Percentiles rank a stretch among this genome's conserved stretches.
phyloP scores from a whole-genome alignment of 2,888 invertebrate species.

The Ochlodes sylvanus region DNA sequence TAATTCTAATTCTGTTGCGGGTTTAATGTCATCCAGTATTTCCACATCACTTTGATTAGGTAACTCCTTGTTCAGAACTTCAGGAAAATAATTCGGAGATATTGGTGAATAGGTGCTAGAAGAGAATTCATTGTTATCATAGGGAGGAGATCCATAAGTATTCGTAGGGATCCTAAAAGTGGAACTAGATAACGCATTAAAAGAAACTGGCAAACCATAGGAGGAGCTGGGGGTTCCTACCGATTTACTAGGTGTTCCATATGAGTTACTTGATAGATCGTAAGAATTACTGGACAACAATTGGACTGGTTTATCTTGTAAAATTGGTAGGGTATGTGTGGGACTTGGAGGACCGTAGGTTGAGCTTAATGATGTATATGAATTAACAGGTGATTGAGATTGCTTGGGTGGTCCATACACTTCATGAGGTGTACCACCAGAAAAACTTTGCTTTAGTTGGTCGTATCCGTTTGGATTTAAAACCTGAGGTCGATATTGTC shows the following conservation, averaged over 20 bases:
- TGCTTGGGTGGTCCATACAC: slow-evolving; percentile 65
- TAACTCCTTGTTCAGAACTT: slow-evolving; percentile 58
- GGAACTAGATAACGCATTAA: slow-evolving; percentile 44
- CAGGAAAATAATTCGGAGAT: slow-evolving; percentile 57
- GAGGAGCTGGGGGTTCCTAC: slow-evolving; percentile 47
- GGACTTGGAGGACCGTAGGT: slow-evolving; percentile 63
- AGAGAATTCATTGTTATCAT: slow-evolving; percentile 52
- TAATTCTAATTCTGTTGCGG: slow-evolving; percentile 60
- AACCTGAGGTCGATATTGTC: slow-evolving; percentile 60
- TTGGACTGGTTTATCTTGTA: slow-evolving; percentile 67
- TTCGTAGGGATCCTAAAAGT: slow-evolving; percentile 45
- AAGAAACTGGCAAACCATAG: slow-evolving; percentile 44
- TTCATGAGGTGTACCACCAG: slow-evolving; percentile 58
- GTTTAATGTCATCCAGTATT: slow-evolving; percentile 55
- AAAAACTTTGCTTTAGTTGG: slow-evolving; percentile 52
- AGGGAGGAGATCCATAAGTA: slow-evolving; percentile 52
- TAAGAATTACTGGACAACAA: slow-evolving; percentile 49
- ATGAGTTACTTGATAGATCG: slow-evolving; percentile 50
- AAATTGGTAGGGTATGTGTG: slow-evolving; percentile 64
- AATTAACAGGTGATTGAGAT: slow-evolving; percentile 49
- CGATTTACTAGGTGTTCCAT: slow-evolving; percentile 46
- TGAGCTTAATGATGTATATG: slow-evolving; percentile 56
- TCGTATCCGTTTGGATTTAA: slow-evolving; percentile 53
- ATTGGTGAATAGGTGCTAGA: slow-evolving; percentile 55
- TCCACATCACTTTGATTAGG: slow-evolving; percentile 60